Evolutionary conservation across 2,888 invertebrate species (phyloP).

Genomic region (Eilema griseolum): DNA sequence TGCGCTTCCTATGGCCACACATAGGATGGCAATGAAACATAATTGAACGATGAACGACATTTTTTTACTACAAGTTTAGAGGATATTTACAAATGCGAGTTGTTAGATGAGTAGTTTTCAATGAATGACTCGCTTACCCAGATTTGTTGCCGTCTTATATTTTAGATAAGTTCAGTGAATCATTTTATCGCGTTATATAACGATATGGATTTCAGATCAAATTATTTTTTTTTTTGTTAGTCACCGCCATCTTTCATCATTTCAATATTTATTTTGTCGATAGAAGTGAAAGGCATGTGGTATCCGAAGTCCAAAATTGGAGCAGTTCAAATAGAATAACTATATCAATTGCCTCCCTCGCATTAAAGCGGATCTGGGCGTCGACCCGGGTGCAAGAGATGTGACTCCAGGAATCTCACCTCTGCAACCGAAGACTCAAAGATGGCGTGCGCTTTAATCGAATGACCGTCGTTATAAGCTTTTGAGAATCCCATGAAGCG

Average conservation of each 20-base stretch:
- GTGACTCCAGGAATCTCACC: too few relatives aligned
- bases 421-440: too few relatives aligned
- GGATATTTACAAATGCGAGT: not conserved
- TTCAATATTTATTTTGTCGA: not conserved
- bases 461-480: too few relatives aligned
- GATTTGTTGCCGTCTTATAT: not conserved
- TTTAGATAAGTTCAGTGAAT: slow-evolving; percentile 1
- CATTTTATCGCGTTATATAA: not conserved
- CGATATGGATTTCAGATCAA: not conserved
- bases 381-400: too few relatives aligned
- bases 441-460: too few relatives aligned
- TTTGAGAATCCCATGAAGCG: too few relatives aligned
- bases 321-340: too few relatives aligned
- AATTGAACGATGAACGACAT: not conserved
- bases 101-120: not conserved
- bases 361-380: too few relatives aligned
- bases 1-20: not conserved
- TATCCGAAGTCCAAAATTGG: too few relatives aligned
- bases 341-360: too few relatives aligned
- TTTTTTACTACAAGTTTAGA: not conserved
- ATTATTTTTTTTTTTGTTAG: not conserved
- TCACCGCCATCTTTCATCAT: too few relatives aligned
- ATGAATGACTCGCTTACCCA: not conserved
- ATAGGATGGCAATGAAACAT: not conserved
- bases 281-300: too few relatives aligned